A percentile compares a stretch with the other conserved stretches of the same genome.
These are phyloP conservation scores for Poeciliopsis paucimaculata DNA, from an alignment of 2,797 vertebrate genomes.

Conservation along the genomic window DNA sequence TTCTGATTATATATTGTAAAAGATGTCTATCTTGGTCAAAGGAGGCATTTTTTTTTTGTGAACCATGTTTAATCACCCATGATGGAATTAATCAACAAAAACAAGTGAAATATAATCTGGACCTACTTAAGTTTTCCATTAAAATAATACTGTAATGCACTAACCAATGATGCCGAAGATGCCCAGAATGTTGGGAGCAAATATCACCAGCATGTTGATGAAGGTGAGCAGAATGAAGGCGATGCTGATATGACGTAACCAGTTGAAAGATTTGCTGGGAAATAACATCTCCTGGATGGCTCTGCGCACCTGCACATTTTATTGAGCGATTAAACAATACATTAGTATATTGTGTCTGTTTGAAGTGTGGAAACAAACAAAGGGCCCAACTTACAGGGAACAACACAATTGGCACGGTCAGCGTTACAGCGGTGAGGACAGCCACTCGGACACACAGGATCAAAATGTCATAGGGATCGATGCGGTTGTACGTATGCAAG, in stretches of 20 bases:
- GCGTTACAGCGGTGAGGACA: constrained; percentile 93
- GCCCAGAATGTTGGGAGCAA: constrained; percentile 95
- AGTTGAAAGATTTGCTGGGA: constrained; percentile 90
- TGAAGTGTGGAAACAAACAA: not conserved
- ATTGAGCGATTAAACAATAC: not conserved
- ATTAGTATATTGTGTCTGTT: not conserved
- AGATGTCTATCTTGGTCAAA: not conserved
- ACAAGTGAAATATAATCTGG: not conserved
- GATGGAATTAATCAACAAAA: too few relatives aligned
- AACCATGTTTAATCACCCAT: not conserved
- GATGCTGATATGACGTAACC: constrained; percentile 89
- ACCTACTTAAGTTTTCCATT: not conserved
- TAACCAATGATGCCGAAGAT: constrained; percentile 97
- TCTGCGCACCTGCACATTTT: constrained; percentile 83
- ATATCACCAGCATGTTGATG: constrained; percentile 97
- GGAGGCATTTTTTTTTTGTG: not conserved
- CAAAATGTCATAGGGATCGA: constrained; percentile 91
- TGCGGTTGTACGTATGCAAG: constrained; percentile 94
- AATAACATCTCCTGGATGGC: constrained; percentile 97
- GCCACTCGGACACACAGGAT: constrained; percentile 96
- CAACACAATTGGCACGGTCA: constrained; percentile 96
- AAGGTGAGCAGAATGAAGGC: constrained; percentile 85
- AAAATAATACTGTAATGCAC: constrained; percentile 46
- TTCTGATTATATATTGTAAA: not conserved
- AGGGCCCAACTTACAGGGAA: constrained; percentile 88